Evolutionary conservation across 2,888 invertebrate species (phyloP).

Genomic region (Pheosia tremula): DNA sequence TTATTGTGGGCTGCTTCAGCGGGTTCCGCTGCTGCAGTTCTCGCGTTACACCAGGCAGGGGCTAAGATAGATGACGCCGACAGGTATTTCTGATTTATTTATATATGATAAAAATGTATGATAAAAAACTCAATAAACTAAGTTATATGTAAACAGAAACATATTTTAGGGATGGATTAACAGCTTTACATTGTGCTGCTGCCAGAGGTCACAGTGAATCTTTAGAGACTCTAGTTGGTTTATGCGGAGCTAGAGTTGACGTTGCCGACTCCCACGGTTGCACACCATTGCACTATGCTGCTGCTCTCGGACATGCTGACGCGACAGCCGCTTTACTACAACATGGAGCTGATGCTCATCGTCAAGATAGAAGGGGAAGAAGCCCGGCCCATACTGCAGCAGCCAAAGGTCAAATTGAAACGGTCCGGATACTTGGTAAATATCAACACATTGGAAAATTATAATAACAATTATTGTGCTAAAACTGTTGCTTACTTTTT

Average conservation of each 20-base stretch:
- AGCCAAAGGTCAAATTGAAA: slow-evolving; percentile 97
- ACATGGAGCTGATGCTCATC: slow-evolving; percentile 95
- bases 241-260: slow-evolving; percentile 95
- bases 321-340: slow-evolving; percentile 95
- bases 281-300: slow-evolving; percentile 98
- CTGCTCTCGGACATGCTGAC: slow-evolving; percentile 97
- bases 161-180: slow-evolving; percentile 92
- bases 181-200: slow-evolving; percentile 98
- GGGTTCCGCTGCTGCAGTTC: slow-evolving; percentile 96
- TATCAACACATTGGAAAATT: slow-evolving; percentile 2
- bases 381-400: slow-evolving; percentile 98
- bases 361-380: slow-evolving; percentile 96
- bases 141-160: no score
- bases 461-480: not conserved
- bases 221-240: slow-evolving; percentile 93
- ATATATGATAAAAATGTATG: no score
- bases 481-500: slow-evolving; percentile 21
- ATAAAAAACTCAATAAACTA: no score
- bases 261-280: slow-evolving; percentile 97
- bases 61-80: slow-evolving; percentile 93
- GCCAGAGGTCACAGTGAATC: slow-evolving; percentile 97
- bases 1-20: slow-evolving; percentile 99
- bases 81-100: slow-evolving; percentile 72
- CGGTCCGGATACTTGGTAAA: slow-evolving; percentile 88
- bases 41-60: slow-evolving; percentile 94